Percentiles rank a stretch among this genome's conserved stretches.
These are phyloP conservation scores for Ormyrus nitidulus DNA, from an alignment of 2,888 invertebrate genomes.

Conservation along the genomic window DNA sequence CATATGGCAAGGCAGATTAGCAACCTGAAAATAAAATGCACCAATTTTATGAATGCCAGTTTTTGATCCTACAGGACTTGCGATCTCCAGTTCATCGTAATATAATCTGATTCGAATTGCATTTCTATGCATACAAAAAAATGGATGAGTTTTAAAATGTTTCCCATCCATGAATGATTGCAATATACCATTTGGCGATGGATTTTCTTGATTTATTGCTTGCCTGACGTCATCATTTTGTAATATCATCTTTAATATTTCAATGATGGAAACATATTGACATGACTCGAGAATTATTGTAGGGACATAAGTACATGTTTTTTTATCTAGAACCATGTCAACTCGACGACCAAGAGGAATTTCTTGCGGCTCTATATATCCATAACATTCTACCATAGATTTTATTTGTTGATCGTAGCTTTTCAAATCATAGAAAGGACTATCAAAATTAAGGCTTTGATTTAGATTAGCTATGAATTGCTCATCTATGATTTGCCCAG, in stretches of 20 bases:
- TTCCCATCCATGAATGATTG: slow-evolving; percentile 50
- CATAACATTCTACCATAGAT: slow-evolving; percentile 37
- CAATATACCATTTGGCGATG: slow-evolving; percentile 46
- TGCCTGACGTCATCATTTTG: slow-evolving; percentile 46
- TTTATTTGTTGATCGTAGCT: slow-evolving; percentile 52
- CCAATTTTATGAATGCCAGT: no score
- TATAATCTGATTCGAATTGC: no score
- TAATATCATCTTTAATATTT: slow-evolving; percentile 48
- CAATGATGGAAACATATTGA: slow-evolving; percentile 56
- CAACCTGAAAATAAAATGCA: slow-evolving; percentile 54
- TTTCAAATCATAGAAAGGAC: slow-evolving; percentile 52
- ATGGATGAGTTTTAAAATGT: slow-evolving; percentile 44
- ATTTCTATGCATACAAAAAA: slow-evolving; percentile 47
- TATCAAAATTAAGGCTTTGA: slow-evolving; percentile 35
- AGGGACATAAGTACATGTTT: slow-evolving; percentile 37
- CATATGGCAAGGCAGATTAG: slow-evolving; percentile 55
- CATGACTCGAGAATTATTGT: slow-evolving; percentile 50
- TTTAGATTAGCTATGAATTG: slow-evolving; percentile 12
- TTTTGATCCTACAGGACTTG: no score
- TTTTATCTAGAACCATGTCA: slow-evolving; percentile 45
- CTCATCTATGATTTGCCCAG: slow-evolving; percentile 17
- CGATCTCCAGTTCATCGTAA: no score
- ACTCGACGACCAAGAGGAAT: slow-evolving; percentile 51
- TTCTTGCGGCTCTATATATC: slow-evolving; percentile 51
- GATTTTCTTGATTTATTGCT: slow-evolving; percentile 47